A percentile compares a stretch with the other conserved stretches of the same genome.
phyloP scores from a whole-genome alignment of 2,888 invertebrate species.

The Crepidodera aurea region DNA sequence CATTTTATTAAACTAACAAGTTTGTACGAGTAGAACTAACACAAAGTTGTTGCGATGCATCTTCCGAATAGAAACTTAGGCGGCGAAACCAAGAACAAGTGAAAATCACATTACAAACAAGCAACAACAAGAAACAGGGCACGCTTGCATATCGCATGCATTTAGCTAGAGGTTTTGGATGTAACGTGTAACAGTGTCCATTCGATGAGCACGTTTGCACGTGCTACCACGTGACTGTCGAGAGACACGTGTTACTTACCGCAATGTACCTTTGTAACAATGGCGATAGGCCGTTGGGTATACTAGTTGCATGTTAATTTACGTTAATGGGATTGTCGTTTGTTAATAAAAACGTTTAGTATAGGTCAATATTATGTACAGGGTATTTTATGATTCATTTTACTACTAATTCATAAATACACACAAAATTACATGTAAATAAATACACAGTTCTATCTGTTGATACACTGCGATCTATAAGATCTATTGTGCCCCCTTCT shows the following conservation, averaged over 20 bases:
- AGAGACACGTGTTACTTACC: constrained; percentile 13
- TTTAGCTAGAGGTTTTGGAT: neutral
- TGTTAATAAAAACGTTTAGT: no score
- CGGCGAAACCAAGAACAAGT: neutral
- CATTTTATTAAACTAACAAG: no score
- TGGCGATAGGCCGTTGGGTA: neutral
- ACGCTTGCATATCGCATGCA: neutral
- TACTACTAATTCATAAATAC: no score
- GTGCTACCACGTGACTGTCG: neutral
- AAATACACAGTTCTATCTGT: no score
- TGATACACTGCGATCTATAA: no score
- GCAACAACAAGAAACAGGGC: neutral
- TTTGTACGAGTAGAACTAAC: neutral
- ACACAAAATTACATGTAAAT: no score
- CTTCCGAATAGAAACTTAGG: neutral
- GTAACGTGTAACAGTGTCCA: neutral
- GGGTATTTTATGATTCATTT: no score
- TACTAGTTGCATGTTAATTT: constrained; percentile 1
- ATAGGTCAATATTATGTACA: no score
- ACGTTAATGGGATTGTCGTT: neutral
- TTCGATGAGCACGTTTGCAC: neutral
- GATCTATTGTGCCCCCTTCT: no score
- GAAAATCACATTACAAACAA: constrained; percentile 9
- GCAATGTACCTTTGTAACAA: neutral
- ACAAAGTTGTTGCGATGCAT: neutral